phyloP scores from a whole-genome alignment of 2,113 vertebrate species.

The Paedocypris sp. region DNA sequence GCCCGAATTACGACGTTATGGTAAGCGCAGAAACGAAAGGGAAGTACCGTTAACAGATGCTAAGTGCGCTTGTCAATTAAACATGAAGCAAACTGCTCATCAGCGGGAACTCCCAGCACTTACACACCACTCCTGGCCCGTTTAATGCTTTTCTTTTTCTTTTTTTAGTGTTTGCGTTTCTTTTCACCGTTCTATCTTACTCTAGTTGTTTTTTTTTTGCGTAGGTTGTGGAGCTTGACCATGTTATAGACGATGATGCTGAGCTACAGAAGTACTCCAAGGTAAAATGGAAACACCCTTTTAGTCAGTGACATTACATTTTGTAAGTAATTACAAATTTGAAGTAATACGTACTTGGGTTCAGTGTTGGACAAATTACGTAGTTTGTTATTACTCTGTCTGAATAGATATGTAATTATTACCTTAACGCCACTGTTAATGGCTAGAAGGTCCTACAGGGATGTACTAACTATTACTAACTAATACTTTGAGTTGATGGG shows the following conservation, averaged over 20 bases:
- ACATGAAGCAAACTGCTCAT: background rate
- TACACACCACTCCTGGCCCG: background rate
- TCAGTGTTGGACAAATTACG: too few relatives aligned
- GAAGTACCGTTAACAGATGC: background rate
- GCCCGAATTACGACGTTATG: constrained; percentile 82
- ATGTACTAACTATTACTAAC: too few relatives aligned
- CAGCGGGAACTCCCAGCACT: constrained; percentile 4
- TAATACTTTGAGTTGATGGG: too few relatives aligned
- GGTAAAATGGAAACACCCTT: constrained; percentile 53
- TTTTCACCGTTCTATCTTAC: background rate
- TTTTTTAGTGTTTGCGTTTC: background rate
- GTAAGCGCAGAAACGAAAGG: constrained; percentile 56
- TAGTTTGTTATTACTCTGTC: too few relatives aligned
- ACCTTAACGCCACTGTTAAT: too few relatives aligned
- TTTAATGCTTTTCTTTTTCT: background rate
- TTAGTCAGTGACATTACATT: too few relatives aligned
- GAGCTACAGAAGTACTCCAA: constrained; percentile 91
- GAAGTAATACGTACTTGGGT: too few relatives aligned
- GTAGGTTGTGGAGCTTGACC: constrained; percentile 82
- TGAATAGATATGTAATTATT: too few relatives aligned
- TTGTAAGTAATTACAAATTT: too few relatives aligned
- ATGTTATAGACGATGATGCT: constrained; percentile 74
- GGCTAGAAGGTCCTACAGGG: too few relatives aligned
- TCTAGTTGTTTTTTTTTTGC: constrained; percentile 14
- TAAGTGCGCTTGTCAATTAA: background rate